Base-by-base conservation (phyloP, 2,888 invertebrate species). In the Eupithecia centaureata region DNA sequence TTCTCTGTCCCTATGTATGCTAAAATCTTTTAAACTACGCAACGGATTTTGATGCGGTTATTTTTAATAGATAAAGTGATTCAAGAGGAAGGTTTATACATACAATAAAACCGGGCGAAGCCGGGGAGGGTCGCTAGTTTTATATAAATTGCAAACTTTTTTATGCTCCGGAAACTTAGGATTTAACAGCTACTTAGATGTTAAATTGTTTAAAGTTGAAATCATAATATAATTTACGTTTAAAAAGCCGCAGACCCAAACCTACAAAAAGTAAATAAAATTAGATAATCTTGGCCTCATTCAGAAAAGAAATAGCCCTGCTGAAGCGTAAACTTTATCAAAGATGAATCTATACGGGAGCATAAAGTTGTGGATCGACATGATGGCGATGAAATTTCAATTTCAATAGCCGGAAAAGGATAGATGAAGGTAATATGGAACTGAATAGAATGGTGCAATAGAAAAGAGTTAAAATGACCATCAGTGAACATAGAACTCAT, bases 241-340 rank as follows among this genome's bases (percentile, higher is more conserved):
- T 30, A 12, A 22, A 51, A 52, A 52, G 27, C 13, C 27, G 7
- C 52, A 15, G 27, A 15, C 13, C 25, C 15, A 25, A n/a, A 22
- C 32, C 30, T 18, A 57, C 32, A 32, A 33, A 57, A 57, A 57
- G 57, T 22, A 32, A 30, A 57, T 57, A 57, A 57, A 57, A 57
- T 32, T 57, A 57, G 57, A 57, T 57, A 57, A 57, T 57, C 57
- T 57, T 30, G 32, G 10, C 57, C 32, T 22, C 57, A 57, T 57
- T 57, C 22, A 32, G 57, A 57, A 30, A 57, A 57, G 57, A 30
- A 57, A 61, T 51, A 22, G 51, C 51, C 51, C 12, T 12, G 57
- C 30, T 18, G 22, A 30, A 25, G 18, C 25, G 8, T 51, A 61
- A 61, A 51, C 61, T 22, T 51, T 51, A 51, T 51, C 61, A 51